Conservation (phyloP, 2,113 vertebrate genomes). For the Cisticola juncidis region DNA sequence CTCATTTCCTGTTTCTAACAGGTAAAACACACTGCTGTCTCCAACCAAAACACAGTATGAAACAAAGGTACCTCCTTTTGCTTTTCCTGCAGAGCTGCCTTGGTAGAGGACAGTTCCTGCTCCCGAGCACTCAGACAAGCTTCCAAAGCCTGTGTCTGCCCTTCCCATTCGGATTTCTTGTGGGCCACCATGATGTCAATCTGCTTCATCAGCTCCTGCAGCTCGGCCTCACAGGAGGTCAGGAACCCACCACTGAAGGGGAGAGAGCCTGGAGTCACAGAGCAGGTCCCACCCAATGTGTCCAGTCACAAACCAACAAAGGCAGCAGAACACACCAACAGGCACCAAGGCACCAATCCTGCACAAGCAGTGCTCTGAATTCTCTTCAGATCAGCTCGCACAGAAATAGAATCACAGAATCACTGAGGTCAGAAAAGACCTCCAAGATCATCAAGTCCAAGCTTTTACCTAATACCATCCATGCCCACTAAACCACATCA, state of each 20-base stretch:
- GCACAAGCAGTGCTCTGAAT: accelerated
- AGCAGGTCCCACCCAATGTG: neutral
- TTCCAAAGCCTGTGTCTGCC: constrained; percentile 78
- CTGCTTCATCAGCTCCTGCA: constrained; percentile 96
- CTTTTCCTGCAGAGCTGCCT: constrained; percentile 75
- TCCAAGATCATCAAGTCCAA: neutral
- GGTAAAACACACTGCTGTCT: neutral
- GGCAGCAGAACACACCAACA: neutral
- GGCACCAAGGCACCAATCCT: neutral
- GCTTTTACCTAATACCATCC: neutral
- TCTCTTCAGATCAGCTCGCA: neutral
- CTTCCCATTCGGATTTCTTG: constrained; percentile 88
- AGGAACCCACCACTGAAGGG: constrained; percentile 54
- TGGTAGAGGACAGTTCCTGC: constrained; percentile 79
- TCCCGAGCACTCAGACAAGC: constrained; percentile 78
- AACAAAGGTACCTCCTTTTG: constrained; percentile 83
- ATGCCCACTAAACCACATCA: neutral
- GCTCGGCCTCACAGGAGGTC: constrained; percentile 89
- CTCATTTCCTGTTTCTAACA: neutral
- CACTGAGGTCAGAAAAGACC: neutral
- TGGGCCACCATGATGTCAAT: constrained; percentile 95
- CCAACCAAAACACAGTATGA: neutral
- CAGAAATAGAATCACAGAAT: neutral
- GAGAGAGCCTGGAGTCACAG: neutral
- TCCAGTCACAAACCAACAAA: neutral